Evolutionary conservation across 2,113 vertebrate genomes (phyloP), one percentile per base, ranked within the genome.

Genomic region (Rhinolophus ferrumequinum): DNA sequence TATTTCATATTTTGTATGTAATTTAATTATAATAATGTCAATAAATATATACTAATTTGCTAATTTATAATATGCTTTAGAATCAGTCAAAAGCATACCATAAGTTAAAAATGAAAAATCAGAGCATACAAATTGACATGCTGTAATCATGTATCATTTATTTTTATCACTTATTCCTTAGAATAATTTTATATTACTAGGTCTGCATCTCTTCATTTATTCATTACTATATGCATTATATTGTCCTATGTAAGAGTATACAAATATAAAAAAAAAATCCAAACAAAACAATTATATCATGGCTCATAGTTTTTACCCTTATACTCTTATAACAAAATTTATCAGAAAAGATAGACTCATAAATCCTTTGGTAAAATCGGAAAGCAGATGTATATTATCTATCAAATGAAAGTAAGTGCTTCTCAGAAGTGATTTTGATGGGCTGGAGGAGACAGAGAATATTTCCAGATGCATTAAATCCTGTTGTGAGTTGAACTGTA

Each of bases 91-190:
- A 93, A 88, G 41, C 0, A 75, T 76, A n/a, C 9, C 2, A 21
- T 47, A 76, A 81, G 3, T 69, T 88, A 85, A 92, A 95, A 89
- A n/a, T 64, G 9, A 92, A 75, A 90, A 70, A n/a, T 56, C 7
- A 33, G 60, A 76, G 6, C 73, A 70, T 62, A 70, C 0, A 70
- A 73, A 92, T 50, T 88, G 47, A 66, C 15, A 73, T 80, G 12
- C 1, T 84, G 28, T 67, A 77, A 83, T 35, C n/a, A 70, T 50
- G 30, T 60, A 54, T 9, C 72, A 66, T 35, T 90, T 90, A 75
- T 88, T 88, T 93, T 93, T 62, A 38, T 72, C 22, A 50, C 28
- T 88, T 95, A 47, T 52, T 91, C 24, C 12, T 3, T 6, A 38
- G 14, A 52, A 76, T 6, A 70, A 81, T n/a, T 47, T 79, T 83